Percentiles rank a stretch among this genome's conserved stretches.
Conservation (phyloP, 2,113 vertebrate genomes). For the Daboia siamensis region DNA sequence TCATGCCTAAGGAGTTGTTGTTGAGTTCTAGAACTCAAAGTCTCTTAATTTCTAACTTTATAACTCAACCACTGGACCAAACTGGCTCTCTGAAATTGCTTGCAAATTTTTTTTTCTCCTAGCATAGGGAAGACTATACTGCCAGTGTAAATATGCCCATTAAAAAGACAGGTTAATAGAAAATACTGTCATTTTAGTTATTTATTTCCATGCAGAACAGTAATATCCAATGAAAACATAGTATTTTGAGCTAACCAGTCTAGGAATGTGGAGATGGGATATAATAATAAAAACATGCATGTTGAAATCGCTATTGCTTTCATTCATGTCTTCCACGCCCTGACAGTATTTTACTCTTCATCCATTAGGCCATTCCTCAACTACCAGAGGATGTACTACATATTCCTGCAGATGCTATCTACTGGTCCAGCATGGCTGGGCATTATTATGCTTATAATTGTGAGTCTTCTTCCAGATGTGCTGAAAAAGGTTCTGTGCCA, state of each 20-base stretch:
- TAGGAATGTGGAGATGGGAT: neutral
- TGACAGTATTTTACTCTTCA: neutral
- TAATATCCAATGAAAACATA: neutral
- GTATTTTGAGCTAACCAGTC: neutral
- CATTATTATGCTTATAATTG: conserved; percentile 86
- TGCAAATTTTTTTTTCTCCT: neutral
- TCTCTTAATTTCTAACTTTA: neutral
- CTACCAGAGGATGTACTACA: conserved; percentile 98
- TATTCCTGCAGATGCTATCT: conserved; percentile 96
- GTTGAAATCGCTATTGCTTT: neutral
- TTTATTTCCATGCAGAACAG: neutral
- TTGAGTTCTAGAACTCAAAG: neutral
- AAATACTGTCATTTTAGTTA: neutral
- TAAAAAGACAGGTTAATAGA: neutral
- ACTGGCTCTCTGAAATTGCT: neutral
- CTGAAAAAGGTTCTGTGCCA: conserved; percentile 90
- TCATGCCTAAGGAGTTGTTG: neutral
- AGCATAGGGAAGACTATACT: neutral
- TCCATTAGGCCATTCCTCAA: conserved; percentile 91
- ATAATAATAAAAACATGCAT: neutral
- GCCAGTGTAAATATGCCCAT: neutral
- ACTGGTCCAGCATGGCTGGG: conserved; percentile 94
- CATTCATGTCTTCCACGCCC: neutral
- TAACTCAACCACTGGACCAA: neutral
- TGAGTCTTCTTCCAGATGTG: conserved; percentile 92